phyloP scores from a whole-genome alignment of 2,797 vertebrate genomes.

The Fringilla coelebs region DNA sequence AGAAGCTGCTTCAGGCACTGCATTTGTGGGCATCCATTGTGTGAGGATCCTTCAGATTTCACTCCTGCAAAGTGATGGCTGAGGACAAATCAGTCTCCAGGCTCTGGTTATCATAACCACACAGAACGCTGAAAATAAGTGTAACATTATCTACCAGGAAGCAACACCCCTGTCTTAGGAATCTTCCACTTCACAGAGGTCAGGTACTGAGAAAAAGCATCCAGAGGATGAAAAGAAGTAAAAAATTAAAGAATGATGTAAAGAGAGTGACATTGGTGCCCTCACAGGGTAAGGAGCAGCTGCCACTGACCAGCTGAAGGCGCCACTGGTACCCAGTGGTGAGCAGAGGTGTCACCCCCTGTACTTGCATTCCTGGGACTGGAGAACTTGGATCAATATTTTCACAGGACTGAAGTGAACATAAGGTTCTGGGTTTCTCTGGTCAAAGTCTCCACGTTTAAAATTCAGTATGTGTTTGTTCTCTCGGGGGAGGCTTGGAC shows the following conservation, averaged over 20 bases:
- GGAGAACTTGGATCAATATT: background rate
- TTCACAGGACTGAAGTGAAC: background rate
- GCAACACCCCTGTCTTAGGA: background rate
- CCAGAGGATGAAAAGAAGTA: background rate
- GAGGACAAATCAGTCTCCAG: background rate
- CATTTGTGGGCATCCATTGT: background rate
- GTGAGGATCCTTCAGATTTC: background rate
- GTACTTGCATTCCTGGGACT: background rate
- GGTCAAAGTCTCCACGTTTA: background rate
- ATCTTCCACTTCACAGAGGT: background rate
- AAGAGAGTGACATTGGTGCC: background rate
- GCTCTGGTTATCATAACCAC: background rate
- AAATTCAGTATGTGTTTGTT: background rate
- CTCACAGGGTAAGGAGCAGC: background rate
- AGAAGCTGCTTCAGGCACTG: background rate
- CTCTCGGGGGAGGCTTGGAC: background rate
- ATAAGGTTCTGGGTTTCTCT: background rate
- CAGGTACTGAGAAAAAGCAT: background rate
- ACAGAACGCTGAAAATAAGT: background rate
- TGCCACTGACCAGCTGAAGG: background rate
- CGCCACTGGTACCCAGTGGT: background rate
- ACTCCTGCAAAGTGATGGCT: background rate
- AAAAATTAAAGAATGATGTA: background rate
- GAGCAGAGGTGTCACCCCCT: background rate
- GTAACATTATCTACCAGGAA: background rate